Evolutionary conservation across 2,888 invertebrate genomes (phyloP).

Genomic region (Zelleria hepariella): DNA sequence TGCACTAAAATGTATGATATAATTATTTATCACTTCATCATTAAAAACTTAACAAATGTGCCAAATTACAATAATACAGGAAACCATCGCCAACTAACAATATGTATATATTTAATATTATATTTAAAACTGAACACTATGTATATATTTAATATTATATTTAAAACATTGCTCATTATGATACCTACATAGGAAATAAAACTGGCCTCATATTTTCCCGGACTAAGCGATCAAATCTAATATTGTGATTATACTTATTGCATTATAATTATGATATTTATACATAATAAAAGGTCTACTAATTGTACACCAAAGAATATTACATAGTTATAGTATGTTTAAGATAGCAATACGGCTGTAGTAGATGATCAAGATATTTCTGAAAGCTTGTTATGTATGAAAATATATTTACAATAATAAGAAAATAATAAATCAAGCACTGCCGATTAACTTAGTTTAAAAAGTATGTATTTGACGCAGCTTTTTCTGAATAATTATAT

Average conservation of each 20-base stretch:
- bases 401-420: constrained; percentile 3
- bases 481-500: neutral
- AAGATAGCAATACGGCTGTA: constrained; percentile 11
- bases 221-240: neutral
- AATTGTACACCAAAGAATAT: neutral
- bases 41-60: constrained; percentile 24
- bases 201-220: neutral
- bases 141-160: constrained; percentile 7
- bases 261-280: neutral
- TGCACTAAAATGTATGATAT: neutral
- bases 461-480: neutral
- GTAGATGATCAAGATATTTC: constrained; percentile 1
- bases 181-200: constrained; percentile 23
- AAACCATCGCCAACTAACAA: constrained; percentile 42
- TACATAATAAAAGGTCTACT: neutral
- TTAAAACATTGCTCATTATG: constrained; percentile 35
- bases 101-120: constrained; percentile 10
- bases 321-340: constrained; percentile 8
- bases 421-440: neutral
- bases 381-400: neutral
- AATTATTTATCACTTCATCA: neutral
- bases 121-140: constrained; percentile 18
- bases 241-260: neutral
- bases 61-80: constrained; percentile 61
- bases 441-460: neutral